Base-by-base conservation (phyloP, 1,140 invertebrate species). In the Drosophila watanabei region DNA sequence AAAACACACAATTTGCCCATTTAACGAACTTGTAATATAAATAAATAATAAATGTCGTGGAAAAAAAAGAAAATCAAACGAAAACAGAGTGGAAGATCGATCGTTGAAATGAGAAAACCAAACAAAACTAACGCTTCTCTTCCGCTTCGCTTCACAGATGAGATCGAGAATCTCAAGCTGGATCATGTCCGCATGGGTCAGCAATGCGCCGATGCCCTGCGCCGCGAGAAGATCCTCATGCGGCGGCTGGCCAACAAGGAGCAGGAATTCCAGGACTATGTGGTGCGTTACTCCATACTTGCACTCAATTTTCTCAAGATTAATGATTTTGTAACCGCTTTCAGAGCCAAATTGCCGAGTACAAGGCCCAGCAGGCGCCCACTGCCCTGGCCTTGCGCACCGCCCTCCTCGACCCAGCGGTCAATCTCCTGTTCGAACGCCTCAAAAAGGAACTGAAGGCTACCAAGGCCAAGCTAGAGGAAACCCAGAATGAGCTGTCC, bases 401-500 rank as follows among this genome's bases (percentile, higher is more conserved):
- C 14, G 96, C 97, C 68, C 94, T 99, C 2, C 94, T 99, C 79
- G 98, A 99, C 94, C 98, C 98, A 32, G 98, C 98, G 70, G 98
- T 99, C 20, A 99, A 99, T 95, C 95, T 99, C 75, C 95, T 99
- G 43, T 97, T 99, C 92, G 96, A 98, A 93, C 96, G 96, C 93
- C 95, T 99, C 92, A 96, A 98, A 77, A 97, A 98, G 93, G 98
- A 99, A 94, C 94, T 99, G 66, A 96, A 97, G 62, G 95, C 96
- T 45, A 97, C 97, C 11, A 98, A 98, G 94, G 96, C 97, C 45
- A 97, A 97, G 94, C 94, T 99, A 64, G 98, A 99, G 94, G 98
- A 99, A 94, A 99, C 98, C 30, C 98, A 99, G 94, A 99, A 98
- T 94, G 98, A 99, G 95, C 94, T 99, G 30, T 97, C 97, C 70